Base-by-base conservation (phyloP, 2,797 vertebrate genomes). In the Telmatherina bonti region DNA sequence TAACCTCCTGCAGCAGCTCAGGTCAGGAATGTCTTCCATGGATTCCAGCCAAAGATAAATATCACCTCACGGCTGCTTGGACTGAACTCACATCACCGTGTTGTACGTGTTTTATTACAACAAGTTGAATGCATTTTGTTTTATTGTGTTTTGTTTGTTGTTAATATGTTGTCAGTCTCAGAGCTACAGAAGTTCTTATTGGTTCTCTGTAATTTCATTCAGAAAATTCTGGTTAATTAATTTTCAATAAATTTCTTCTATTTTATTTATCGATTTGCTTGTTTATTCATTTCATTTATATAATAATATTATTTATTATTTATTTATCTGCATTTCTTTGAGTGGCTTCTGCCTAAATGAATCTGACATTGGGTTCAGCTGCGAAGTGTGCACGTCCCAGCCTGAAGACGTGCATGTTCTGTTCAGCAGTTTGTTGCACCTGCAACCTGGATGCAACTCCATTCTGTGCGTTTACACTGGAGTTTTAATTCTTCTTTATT, bases 1-100 rank as follows among this genome's bases (percentile, higher is more conserved):
- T 69, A 29, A 87, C 80, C 87, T 84, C 78, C 64, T 70, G 85
- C 73, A 72, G 10, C 10, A 64, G 82, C 81, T 85, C 81, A 82
- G 84, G 62, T 26, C n/a, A 68, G 70, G 8, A 38, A 68, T 70
- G 70, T 74, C 72, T n/a, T n/a, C 47, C 47, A 51, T 51, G 47
- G 10, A 24, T 51, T 1, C 49, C 22, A 51, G 49, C 49, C 22
- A 51, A 5, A 22, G 49, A 5, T 49, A 24, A 12, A 51, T 26
- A 51, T 24, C 49, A 51, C 22, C n/a, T 10, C 2, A 24, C 49
- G 20, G 43, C 20, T 20, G 20, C 1, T 12, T 20, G 43, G 6
- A n/a, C 5, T 20, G 1, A 18, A 43, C 41, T 43, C 6, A 43
- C 3, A 43, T 43, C 38, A 15, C 15, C 38, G 18, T 41, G 16